Evolutionary conservation across 2,113 vertebrate species (phyloP), one percentile per base, ranked within the genome.

Genomic region (Alethe castanea): DNA sequence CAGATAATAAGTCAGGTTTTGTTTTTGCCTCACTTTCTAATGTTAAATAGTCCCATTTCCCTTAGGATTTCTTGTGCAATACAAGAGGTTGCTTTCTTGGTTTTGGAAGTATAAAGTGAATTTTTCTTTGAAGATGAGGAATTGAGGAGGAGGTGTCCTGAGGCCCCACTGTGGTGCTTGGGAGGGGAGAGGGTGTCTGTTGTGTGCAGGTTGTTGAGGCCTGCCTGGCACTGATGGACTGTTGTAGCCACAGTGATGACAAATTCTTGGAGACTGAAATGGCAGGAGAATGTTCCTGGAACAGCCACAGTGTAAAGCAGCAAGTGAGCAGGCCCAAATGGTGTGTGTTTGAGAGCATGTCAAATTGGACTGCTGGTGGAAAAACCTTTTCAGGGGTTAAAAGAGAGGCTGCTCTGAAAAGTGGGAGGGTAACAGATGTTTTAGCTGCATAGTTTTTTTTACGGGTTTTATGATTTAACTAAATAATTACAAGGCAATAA

Each of bases 121-220:
- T 48, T 61, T 74, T 65, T 65, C 69, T 61, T 50, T 59, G 9
- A 45, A 66, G 70, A 9, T 40, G 33, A 67, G 44, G 47, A 28
- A 20, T 14, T n/a, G 88, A 87, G 56, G 54, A 26, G 29, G 56
- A 31, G 29, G 5, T 19, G 33, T 47, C 12, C 45, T 54, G 87
- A 74, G 65, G 53, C 50, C 56, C 14, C 23, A 1, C 42, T 9
- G 36, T 4, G 1, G 44, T 54, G 35, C 17, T 53, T 0, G 0
- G 29, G 47, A 78, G 20, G 19, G 33, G 18, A 60, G 45, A 15
- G 64, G 31, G 6, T 24, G 4, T 50, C 28, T 83, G 16, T 35
- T 36, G 62, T 29, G 64, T 81, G 11, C 29, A 19, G 6, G 60
- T 11, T 50, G 29, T 42, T 61, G 48, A 40, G 82, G 29, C 15